Base-by-base conservation (phyloP, 2,888 invertebrate genomes). In the Sylvicola fuscatus region DNA sequence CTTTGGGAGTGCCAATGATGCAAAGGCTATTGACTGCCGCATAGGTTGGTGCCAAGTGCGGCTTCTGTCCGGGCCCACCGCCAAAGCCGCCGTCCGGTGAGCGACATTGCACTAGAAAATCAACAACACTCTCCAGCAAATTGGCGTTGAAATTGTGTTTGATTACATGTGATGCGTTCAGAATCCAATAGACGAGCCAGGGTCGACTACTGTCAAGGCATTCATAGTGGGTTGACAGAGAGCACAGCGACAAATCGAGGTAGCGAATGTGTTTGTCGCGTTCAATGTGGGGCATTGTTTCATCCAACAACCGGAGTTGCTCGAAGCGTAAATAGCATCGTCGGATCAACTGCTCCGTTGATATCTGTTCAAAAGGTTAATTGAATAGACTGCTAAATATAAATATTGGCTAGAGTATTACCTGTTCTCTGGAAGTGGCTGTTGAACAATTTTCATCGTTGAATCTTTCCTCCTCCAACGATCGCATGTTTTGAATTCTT, bases 121-220 rank as follows among this genome's bases (percentile, higher is more conserved):
- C 53, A 12, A 65, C 61, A 38, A 77, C 61, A 37, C 61, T 57
- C 27, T 62, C 58, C 40, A 68, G 61, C 8, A 62, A 59, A 16
- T 63, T 62, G 27, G 68, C 64, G 8, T 68, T 61, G 38, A 82
- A 58, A 38, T 64, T 61, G 41, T 69, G 67, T 41, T 71, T 73
- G 27, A 90, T 58, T 41, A 95, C 61, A 53, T 82, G 76, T 27
- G 97, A 63, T 4, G 87, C 73, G 61, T 98, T 92, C 27, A 95
- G 57, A 41, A 86, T 87, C 98, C 98, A 99, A 54, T 93, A 99
- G 48, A 89, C 77, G 40, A 97, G 64, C 98, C 98, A 98, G 6
- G 97, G 78, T 47, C 93, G 72, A 56, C 93, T 95, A 8, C 89
- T 82, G 66, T 98, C 97, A 43, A 98, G 62, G 50, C 74, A 73